Evolutionary conservation across 2,888 invertebrate species (phyloP).

Genomic region (Zeuzera pyrina): DNA sequence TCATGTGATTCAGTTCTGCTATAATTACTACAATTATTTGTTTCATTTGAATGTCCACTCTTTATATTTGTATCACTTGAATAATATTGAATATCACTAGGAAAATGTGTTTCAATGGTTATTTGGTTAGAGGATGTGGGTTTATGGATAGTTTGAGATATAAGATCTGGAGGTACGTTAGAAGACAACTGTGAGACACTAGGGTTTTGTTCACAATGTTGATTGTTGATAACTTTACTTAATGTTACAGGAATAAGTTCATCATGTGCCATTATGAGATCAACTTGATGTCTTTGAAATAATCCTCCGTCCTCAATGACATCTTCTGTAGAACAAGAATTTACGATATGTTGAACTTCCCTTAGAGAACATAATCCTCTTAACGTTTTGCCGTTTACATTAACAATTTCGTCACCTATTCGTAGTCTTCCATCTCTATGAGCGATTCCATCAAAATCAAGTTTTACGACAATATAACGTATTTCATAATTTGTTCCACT

Average conservation of each 20-base stretch:
- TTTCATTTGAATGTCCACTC: constrained; percentile 26
- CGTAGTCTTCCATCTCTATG: constrained; percentile 86
- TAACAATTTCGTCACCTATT: constrained; percentile 91
- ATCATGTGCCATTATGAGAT: constrained; percentile 77
- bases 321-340: constrained; percentile 66
- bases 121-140: constrained; percentile 53
- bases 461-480: constrained; percentile 75
- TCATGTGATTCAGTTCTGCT: constrained; percentile 30
- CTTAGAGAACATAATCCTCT: constrained; percentile 79
- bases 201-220: constrained; percentile 33
- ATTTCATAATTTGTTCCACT: constrained; percentile 72
- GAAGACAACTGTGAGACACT: constrained; percentile 25
- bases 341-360: constrained; percentile 75
- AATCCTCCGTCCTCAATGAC: constrained; percentile 43
- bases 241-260: constrained; percentile 72
- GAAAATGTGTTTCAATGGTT: constrained; percentile 63
- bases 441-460: constrained; percentile 77
- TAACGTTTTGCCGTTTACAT: constrained; percentile 88
- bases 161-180: constrained; percentile 60
- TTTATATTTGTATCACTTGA: constrained; percentile 24
- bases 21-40: constrained; percentile 21
- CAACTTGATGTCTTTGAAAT: constrained; percentile 68
- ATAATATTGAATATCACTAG: constrained; percentile 44
- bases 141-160: constrained; percentile 60
- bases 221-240: constrained; percentile 55